Conservation (phyloP, 2,888 invertebrate species). For the Baccha elongata region DNA sequence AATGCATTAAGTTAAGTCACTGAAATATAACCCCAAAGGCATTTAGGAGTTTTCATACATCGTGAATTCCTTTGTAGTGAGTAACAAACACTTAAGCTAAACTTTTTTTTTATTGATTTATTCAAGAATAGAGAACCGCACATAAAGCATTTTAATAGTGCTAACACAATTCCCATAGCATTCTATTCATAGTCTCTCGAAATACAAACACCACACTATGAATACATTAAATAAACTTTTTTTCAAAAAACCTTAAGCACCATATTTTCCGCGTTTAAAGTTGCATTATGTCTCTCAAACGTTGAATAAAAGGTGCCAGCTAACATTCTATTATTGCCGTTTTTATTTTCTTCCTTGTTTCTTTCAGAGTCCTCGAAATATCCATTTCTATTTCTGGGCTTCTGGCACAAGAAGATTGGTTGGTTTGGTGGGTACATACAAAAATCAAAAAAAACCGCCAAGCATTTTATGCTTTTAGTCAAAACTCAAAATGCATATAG, state of each 20-base stretch:
- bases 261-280: constrained; percentile 48
- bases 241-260: constrained; percentile 32
- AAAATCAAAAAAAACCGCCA: constrained; percentile 57
- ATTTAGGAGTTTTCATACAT: neutral
- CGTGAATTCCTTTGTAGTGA: constrained; percentile 7
- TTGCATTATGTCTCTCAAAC: constrained; percentile 61
- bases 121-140: neutral
- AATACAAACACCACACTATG: constrained; percentile 27
- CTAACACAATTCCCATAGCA: constrained; percentile 2
- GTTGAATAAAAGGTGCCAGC: constrained; percentile 50
- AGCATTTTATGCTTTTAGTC: constrained; percentile 47
- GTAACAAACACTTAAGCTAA: constrained; percentile 28
- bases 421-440: neutral
- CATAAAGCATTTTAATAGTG: constrained; percentile 15
- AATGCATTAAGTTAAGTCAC: neutral
- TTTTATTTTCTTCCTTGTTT: constrained; percentile 60
- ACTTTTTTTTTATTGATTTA: constrained; percentile 42
- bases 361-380: constrained; percentile 54
- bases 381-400: constrained; percentile 50
- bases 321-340: constrained; percentile 60
- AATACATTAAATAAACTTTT: constrained; percentile 61
- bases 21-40: constrained; percentile 5
- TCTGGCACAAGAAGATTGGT: constrained; percentile 30
- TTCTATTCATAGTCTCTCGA: constrained; percentile 7
- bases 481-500: constrained; percentile 7